Evolutionary conservation across 2,113 vertebrate species (phyloP).

Genomic region (Menidia beryllina): DNA sequence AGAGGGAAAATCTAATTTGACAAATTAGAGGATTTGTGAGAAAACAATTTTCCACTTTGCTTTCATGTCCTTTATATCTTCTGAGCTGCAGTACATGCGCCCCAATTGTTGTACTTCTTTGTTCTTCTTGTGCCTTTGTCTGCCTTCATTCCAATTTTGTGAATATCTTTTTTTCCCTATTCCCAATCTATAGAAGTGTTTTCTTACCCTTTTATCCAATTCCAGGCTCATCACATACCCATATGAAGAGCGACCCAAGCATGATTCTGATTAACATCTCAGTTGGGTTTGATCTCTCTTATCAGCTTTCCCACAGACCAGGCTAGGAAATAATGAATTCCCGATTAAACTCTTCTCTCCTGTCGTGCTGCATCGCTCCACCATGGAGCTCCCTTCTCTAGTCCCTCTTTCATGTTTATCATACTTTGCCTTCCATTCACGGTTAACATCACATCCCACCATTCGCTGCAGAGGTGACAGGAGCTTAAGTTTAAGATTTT

Average conservation of each 20-base stretch:
- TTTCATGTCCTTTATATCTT: constrained; percentile 22
- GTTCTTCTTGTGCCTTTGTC: constrained; percentile 27
- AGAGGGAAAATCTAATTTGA: constrained; percentile 46
- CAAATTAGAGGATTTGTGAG: constrained; percentile 25
- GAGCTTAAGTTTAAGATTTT: constrained; percentile 18
- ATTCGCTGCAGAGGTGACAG: not conserved
- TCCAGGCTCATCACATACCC: constrained; percentile 25
- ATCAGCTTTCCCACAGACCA: constrained; percentile 65
- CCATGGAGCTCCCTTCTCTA: constrained; percentile 16
- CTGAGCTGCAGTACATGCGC: not conserved
- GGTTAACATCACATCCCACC: not conserved
- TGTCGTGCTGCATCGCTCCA: constrained; percentile 29
- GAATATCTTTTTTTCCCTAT: not conserved
- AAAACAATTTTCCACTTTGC: constrained; percentile 30
- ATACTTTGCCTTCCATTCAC: constrained; percentile 21
- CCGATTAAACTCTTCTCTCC: constrained; percentile 20
- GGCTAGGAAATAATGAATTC: constrained; percentile 53
- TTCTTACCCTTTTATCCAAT: constrained; percentile 24
- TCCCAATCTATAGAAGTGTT: not conserved
- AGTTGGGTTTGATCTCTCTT: constrained; percentile 63
- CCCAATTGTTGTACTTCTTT: constrained; percentile 21
- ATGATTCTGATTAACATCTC: constrained; percentile 57
- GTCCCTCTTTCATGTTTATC: constrained; percentile 23
- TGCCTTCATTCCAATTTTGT: not conserved
- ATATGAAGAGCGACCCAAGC: constrained; percentile 11